Conservation (phyloP, 2,113 vertebrate genomes). For the Heteronetta atricapilla region DNA sequence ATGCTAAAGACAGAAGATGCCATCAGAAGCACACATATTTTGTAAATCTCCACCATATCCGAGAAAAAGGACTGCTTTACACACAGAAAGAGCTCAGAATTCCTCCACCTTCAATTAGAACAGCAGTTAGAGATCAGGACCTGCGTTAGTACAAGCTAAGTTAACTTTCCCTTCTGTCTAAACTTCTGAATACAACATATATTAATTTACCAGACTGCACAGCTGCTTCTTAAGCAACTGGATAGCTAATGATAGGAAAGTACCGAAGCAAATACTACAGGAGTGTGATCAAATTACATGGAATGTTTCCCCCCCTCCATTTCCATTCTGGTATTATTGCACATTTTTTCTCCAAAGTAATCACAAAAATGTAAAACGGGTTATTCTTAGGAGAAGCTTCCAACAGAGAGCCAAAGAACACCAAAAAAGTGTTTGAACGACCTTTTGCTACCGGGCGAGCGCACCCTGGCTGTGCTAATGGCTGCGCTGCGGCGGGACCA, state of each 20-base stretch:
- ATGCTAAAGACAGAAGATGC: slow-evolving; percentile 29
- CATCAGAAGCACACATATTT: slow-evolving; percentile 55
- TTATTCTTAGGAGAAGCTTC: slow-evolving; percentile 54
- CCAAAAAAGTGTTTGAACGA: slow-evolving; percentile 8
- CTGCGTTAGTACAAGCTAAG: slow-evolving; percentile 44
- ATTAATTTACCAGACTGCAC: slow-evolving; percentile 64
- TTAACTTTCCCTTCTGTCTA: slow-evolving; percentile 45
- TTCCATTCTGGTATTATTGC: slow-evolving; percentile 30
- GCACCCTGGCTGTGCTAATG: neutral
- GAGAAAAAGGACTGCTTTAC: slow-evolving; percentile 1
- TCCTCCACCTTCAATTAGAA: slow-evolving; percentile 44
- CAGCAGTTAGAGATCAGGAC: slow-evolving; percentile 49
- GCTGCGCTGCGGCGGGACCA: neutral
- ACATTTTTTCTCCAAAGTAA: slow-evolving; percentile 35
- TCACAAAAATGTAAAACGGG: slow-evolving; percentile 44
- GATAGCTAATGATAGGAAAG: slow-evolving; percentile 55
- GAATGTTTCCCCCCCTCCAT: neutral
- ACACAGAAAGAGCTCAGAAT: neutral
- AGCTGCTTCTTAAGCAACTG: slow-evolving; percentile 68
- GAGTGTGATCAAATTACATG: slow-evolving; percentile 15
- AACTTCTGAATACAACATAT: slow-evolving; percentile 57
- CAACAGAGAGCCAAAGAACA: neutral
- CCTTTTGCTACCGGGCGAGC: neutral
- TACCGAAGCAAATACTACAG: slow-evolving; percentile 51
- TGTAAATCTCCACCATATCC: slow-evolving; percentile 17